A percentile compares a stretch with the other conserved stretches of the same genome.
phyloP scores from a whole-genome alignment of 2,888 invertebrate genomes.

The Pseudoips prasinana region DNA sequence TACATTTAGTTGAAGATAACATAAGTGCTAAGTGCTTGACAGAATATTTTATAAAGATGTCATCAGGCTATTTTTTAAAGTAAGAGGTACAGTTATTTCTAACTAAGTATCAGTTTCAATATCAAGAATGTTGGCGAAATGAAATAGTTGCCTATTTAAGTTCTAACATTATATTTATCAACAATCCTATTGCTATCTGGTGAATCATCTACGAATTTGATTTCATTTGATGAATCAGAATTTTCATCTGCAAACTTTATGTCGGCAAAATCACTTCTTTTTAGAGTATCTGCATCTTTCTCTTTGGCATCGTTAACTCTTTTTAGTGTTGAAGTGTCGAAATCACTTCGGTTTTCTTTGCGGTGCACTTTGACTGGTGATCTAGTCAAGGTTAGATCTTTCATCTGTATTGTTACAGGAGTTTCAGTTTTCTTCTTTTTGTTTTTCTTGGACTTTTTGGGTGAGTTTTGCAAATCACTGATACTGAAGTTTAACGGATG shows the following conservation, averaged over 20 bases:
- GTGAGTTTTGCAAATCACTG: constrained; percentile 69
- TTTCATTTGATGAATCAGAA: constrained; percentile 79
- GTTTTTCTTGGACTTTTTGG: constrained; percentile 56
- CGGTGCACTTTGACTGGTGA: constrained; percentile 67
- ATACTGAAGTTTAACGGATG: constrained; percentile 77
- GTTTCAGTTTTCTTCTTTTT: constrained; percentile 59
- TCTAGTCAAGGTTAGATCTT: constrained; percentile 60
- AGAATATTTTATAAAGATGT: no score
- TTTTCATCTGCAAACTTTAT: constrained; percentile 88
- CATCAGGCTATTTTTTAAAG: constrained; percentile 14
- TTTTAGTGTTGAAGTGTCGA: constrained; percentile 73
- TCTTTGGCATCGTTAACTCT: constrained; percentile 86
- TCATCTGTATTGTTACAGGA: constrained; percentile 64
- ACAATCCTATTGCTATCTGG: constrained; percentile 70
- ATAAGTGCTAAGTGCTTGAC: no score
- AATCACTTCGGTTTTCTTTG: constrained; percentile 48
- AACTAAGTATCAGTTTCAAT: constrained; percentile 14
- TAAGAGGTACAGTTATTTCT: constrained; percentile 16
- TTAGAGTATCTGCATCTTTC: constrained; percentile 76
- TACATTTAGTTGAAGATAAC: no score
- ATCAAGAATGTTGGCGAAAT: no score
- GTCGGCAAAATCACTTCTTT: constrained; percentile 83
- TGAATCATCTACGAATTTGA: constrained; percentile 73
- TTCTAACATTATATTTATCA: constrained; percentile 66
- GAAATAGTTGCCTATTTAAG: constrained; percentile 30